Percentiles rank a stretch among this genome's conserved stretches.
Evolutionary conservation across 1,140 invertebrate genomes (phyloP).

Genomic region (Drosophila bocki): DNA sequence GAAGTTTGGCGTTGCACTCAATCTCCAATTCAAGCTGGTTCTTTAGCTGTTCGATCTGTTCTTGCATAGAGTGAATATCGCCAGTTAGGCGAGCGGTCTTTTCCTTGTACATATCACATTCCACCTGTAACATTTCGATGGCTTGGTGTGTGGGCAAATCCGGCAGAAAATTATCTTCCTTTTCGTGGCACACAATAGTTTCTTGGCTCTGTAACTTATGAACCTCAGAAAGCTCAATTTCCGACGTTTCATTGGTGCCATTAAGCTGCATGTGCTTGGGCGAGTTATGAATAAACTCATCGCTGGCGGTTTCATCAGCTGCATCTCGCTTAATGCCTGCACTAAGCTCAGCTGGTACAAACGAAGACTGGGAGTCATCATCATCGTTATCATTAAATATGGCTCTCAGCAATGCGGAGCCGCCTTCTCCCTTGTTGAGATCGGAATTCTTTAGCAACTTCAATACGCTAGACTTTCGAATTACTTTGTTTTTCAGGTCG

Average conservation of each 20-base stretch:
- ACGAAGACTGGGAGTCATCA: background rate
- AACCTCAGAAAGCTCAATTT: background rate
- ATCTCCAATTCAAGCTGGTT: conserved; percentile 14
- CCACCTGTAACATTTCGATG: conserved; percentile 75
- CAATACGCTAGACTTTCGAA: conserved; percentile 67
- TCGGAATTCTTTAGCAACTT: conserved; percentile 82
- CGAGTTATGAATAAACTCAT: conserved; percentile 61
- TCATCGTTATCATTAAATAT: conserved; percentile 73
- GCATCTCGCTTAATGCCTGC: conserved; percentile 18
- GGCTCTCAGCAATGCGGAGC: conserved; percentile 73
- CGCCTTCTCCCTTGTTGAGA: conserved; percentile 75
- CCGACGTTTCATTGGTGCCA: conserved; percentile 29
- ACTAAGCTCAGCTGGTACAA: conserved; percentile 5
- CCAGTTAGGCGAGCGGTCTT: conserved; percentile 48
- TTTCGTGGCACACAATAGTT: conserved; percentile 21
- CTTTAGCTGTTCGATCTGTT: conserved; percentile 50
- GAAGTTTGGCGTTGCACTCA: background rate
- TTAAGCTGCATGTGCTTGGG: conserved; percentile 50
- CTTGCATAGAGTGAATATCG: conserved; percentile 43
- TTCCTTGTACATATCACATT: conserved; percentile 67
- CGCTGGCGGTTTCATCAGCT: conserved; percentile 29
- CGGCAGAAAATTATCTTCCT: background rate
- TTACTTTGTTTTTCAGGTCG: conserved; percentile 56
- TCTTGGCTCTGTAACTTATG: conserved; percentile 39
- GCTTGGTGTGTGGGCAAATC: conserved; percentile 58